phyloP scores from a whole-genome alignment of 2,113 vertebrate species.

The Engraulis encrasicolus region DNA sequence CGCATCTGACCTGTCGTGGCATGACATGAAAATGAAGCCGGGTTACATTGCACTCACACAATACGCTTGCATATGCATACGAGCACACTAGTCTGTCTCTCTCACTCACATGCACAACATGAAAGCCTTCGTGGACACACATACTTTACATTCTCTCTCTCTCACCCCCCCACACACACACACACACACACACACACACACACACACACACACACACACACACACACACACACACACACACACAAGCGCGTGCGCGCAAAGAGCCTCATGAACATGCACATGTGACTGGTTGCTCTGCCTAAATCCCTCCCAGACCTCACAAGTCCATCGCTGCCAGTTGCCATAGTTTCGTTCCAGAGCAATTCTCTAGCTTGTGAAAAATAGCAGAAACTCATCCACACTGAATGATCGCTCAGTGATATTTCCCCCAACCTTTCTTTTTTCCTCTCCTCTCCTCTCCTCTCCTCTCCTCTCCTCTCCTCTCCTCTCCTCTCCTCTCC shows the following conservation, averaged over 20 bases:
- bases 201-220: background rate
- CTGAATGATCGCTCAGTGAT: constrained; percentile 2
- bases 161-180: no score
- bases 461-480: constrained; percentile 10
- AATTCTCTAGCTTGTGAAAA: constrained; percentile 40
- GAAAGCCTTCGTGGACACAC: no score
- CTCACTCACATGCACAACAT: background rate
- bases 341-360: constrained; percentile 17
- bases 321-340: background rate
- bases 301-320: no score
- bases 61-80: background rate
- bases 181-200: constrained; percentile 10
- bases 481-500: constrained; percentile 34
- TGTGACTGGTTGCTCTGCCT: background rate
- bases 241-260: no score
- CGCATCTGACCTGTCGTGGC: background rate
- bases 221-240: background rate
- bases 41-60: background rate
- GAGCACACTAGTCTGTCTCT: background rate
- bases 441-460: background rate
- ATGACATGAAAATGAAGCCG: background rate
- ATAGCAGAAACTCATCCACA: constrained; percentile 28
- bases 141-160: background rate
- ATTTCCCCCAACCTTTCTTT: background rate
- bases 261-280: no score